Percentiles rank a stretch among this genome's conserved stretches.
Evolutionary conservation across 2,888 invertebrate genomes (phyloP).

Genomic region (Oscheius onirici): DNA sequence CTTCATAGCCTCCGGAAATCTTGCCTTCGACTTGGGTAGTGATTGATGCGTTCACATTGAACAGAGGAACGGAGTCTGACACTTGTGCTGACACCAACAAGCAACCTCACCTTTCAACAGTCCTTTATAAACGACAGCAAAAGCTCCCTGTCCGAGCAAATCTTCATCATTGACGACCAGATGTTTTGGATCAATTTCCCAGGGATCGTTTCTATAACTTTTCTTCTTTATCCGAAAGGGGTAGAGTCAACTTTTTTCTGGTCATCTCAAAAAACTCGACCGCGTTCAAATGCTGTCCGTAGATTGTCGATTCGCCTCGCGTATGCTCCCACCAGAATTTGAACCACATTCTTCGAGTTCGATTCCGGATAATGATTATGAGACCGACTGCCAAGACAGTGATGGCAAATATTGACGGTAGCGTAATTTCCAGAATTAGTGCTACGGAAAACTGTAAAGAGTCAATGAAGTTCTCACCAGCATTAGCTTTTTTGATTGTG

Average conservation of each 20-base stretch:
- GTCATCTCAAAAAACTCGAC: neutral
- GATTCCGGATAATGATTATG: neutral
- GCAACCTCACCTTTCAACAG: slow-evolving; percentile 57
- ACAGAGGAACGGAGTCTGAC: slow-evolving; percentile 38
- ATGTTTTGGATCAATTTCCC: slow-evolving; percentile 52
- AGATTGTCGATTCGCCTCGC: neutral
- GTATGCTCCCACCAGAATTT: slow-evolving; percentile 9
- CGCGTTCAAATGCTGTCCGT: neutral
- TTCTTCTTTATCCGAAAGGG: slow-evolving; percentile 1
- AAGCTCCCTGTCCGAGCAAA: slow-evolving; percentile 60
- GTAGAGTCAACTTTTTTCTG: neutral
- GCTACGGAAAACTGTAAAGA: neutral
- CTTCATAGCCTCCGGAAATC: slow-evolving; percentile 42
- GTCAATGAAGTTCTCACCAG: neutral
- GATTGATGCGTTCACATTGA: slow-evolving; percentile 38
- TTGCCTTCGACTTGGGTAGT: slow-evolving; percentile 39
- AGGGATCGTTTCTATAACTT: slow-evolving; percentile 39
- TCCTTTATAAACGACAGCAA: slow-evolving; percentile 61
- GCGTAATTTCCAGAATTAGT: neutral
- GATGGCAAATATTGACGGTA: neutral
- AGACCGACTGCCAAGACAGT: neutral
- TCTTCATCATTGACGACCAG: slow-evolving; percentile 50
- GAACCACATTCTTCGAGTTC: neutral
- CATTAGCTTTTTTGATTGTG: neutral
- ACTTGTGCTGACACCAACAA: no score